phyloP scores from a whole-genome alignment of 2,888 invertebrate genomes.

The Netelia virgata region DNA sequence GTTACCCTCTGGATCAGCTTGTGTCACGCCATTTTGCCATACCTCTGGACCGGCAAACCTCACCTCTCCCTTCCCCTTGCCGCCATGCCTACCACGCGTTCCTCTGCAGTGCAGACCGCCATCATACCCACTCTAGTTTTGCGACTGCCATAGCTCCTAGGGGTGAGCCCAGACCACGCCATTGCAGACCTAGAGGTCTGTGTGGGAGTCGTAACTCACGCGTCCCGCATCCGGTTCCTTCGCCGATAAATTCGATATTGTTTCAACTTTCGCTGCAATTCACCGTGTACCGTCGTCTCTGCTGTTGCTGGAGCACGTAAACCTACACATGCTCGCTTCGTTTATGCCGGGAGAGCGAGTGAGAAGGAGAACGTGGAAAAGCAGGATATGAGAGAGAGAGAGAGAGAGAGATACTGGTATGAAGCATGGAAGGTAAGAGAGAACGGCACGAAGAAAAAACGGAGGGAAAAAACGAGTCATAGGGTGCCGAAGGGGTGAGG shows the following conservation, averaged over 20 bases:
- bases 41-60: background rate
- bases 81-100: slow-evolving; percentile 17
- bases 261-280: slow-evolving; percentile 83
- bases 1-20: slow-evolving; percentile 3
- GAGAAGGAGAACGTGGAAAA: background rate
- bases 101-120: slow-evolving; percentile 21
- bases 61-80: background rate
- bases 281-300: slow-evolving; percentile 67
- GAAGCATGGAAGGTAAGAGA: background rate
- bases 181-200: slow-evolving; percentile 35
- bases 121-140: slow-evolving; percentile 36
- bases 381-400: background rate
- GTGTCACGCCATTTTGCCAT: background rate
- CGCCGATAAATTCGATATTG: slow-evolving; percentile 84
- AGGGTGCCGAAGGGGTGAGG: slow-evolving; percentile 39
- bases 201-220: slow-evolving; percentile 72
- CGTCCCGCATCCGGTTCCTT: slow-evolving; percentile 73
- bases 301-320: slow-evolving; percentile 59
- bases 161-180: slow-evolving; percentile 29
- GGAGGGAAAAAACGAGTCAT: slow-evolving; percentile 16
- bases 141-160: slow-evolving; percentile 34
- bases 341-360: slow-evolving; percentile 6
- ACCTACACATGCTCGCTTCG: slow-evolving; percentile 32
- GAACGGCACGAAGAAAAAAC: slow-evolving; percentile 4
- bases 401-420: background rate